Percentiles rank a stretch among this genome's conserved stretches.
These are phyloP conservation scores for Temnothorax longispinosus DNA, from an alignment of 1,140 invertebrate genomes.

Conservation along the genomic window DNA sequence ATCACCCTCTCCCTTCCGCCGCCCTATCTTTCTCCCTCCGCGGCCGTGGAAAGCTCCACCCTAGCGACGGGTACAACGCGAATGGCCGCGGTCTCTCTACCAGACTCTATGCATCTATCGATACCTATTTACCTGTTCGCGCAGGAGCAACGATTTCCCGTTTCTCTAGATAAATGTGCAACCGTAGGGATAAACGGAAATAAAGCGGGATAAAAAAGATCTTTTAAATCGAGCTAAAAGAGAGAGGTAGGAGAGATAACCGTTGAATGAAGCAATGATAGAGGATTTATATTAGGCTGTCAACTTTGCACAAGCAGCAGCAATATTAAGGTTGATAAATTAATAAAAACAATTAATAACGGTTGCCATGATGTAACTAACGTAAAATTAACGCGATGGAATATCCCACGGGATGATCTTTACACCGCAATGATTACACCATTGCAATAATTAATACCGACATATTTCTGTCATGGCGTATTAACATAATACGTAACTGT, in stretches of 20 bases:
- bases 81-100: slow-evolving; percentile 74
- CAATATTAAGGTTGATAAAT: background rate
- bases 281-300: background rate
- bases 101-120: slow-evolving; percentile 74
- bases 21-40: slow-evolving; percentile 59
- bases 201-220: slow-evolving; percentile 24
- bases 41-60: slow-evolving; percentile 78
- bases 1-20: slow-evolving; percentile 26
- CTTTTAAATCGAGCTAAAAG: slow-evolving; percentile 9
- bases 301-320: background rate
- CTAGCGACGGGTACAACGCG: slow-evolving; percentile 75
- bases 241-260: background rate
- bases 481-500: background rate
- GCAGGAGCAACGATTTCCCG: slow-evolving; percentile 70
- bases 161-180: slow-evolving; percentile 67
- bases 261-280: background rate
- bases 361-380: background rate
- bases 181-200: slow-evolving; percentile 2
- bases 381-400: background rate
- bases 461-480: background rate
- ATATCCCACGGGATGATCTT: background rate
- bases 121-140: slow-evolving; percentile 75
- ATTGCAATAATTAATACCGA: slow-evolving; percentile 1
- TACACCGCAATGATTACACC: background rate
- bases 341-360: background rate